Percentiles rank a stretch among this genome's conserved stretches.
phyloP scores from a whole-genome alignment of 2,888 invertebrate species.

The Agriopis marginaria region DNA sequence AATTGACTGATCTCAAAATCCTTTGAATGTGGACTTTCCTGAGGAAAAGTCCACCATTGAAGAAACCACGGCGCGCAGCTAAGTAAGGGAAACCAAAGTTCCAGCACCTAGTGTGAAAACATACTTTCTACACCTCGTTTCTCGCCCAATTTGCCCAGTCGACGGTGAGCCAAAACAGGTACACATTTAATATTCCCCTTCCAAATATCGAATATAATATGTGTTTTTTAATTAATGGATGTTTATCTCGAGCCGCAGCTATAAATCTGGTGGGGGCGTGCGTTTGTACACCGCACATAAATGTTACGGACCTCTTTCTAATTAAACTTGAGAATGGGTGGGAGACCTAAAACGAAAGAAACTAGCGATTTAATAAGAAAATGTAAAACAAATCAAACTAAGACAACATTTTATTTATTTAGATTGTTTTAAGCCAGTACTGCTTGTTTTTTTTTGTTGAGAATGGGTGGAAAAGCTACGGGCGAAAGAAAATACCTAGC shows the following conservation, averaged over 20 bases:
- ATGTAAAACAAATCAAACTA: not conserved
- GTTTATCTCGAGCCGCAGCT: slow-evolving; percentile 78
- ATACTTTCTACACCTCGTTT: slow-evolving; percentile 41
- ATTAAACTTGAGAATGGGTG: slow-evolving; percentile 75
- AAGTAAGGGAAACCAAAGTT: not conserved
- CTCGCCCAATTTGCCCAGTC: slow-evolving; percentile 40
- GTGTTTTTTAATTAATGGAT: slow-evolving; percentile 83
- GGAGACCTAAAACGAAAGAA: slow-evolving; percentile 45
- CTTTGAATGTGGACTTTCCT: no score
- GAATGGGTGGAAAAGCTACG: slow-evolving; percentile 56
- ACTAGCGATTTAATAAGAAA: slow-evolving; percentile 29
- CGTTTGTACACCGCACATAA: slow-evolving; percentile 76
- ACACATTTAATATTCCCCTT: slow-evolving; percentile 40
- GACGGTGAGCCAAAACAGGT: slow-evolving; percentile 34
- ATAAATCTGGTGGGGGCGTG: slow-evolving; percentile 83
- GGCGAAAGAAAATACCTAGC: slow-evolving; percentile 43
- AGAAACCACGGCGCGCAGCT: no score
- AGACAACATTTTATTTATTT: no score
- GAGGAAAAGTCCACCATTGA: no score
- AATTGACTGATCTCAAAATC: no score
- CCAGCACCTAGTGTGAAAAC: not conserved
- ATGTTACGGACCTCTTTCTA: slow-evolving; percentile 83
- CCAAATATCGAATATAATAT: slow-evolving; percentile 43
- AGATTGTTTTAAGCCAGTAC: no score
- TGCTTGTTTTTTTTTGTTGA: slow-evolving; percentile 43